phyloP scores from a whole-genome alignment of 2,113 vertebrate genomes.

The Lonchura striata region DNA sequence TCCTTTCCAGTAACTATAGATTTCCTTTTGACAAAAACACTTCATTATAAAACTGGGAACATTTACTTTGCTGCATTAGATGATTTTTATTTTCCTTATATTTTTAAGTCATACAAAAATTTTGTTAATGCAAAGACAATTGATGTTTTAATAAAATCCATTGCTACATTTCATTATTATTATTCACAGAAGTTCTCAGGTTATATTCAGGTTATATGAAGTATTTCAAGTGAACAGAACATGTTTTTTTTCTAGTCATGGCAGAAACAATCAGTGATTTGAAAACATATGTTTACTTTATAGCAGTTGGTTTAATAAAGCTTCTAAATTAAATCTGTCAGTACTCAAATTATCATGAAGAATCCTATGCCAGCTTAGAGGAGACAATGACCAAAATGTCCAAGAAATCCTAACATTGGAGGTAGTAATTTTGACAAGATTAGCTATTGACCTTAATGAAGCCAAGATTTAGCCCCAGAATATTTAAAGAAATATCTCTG shows the following conservation, averaged over 20 bases:
- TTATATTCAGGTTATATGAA: neutral
- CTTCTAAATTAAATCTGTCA: neutral
- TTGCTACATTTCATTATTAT: neutral
- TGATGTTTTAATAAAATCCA: neutral
- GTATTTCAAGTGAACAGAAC: neutral
- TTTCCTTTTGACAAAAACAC: neutral
- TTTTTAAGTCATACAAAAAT: neutral
- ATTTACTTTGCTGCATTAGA: neutral
- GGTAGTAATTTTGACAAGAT: neutral
- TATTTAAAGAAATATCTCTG: neutral
- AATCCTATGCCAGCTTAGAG: neutral
- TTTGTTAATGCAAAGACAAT: neutral
- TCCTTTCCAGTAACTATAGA: neutral
- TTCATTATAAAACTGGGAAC: neutral
- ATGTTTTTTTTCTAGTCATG: neutral
- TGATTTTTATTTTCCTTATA: neutral
- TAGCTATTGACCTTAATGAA: neutral
- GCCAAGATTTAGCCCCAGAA: neutral
- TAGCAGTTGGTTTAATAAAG: neutral
- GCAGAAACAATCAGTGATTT: neutral
- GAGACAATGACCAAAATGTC: neutral
- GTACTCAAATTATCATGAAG: neutral
- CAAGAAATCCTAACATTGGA: neutral
- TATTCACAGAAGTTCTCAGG: neutral
- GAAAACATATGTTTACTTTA: neutral